phyloP scores from a whole-genome alignment of 2,888 invertebrate genomes.

The Catocala fraxini region DNA sequence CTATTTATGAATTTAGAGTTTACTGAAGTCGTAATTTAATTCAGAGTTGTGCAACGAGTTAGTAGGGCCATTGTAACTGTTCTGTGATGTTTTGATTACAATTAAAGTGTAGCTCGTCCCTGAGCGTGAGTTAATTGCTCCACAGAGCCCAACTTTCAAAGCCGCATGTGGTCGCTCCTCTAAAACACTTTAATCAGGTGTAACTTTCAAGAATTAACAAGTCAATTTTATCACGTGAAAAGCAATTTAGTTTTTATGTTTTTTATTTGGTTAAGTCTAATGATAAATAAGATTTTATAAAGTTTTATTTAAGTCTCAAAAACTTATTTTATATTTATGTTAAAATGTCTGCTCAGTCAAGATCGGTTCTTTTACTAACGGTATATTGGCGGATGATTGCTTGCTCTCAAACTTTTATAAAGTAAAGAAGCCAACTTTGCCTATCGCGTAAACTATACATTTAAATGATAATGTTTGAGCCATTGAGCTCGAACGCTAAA shows the following conservation, averaged over 20 bases:
- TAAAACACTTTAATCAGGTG: constrained; percentile 42
- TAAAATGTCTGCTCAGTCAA: too few species aligned
- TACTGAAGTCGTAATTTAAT: constrained; percentile 48
- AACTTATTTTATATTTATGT: too few species aligned
- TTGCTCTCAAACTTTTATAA: not conserved
- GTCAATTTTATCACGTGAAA: constrained; percentile 17
- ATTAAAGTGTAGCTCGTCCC: constrained; percentile 56
- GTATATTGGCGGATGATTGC: not conserved
- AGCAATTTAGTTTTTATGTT: constrained; percentile 1
- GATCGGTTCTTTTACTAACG: not conserved
- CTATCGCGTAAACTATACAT: constrained; percentile 2
- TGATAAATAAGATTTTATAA: not conserved
- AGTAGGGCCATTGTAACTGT: constrained; percentile 42
- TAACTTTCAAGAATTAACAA: constrained; percentile 28
- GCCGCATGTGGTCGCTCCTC: constrained; percentile 28
- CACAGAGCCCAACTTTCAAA: constrained; percentile 44
- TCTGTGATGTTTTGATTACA: constrained; percentile 62
- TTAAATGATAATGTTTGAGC: constrained; percentile 9
- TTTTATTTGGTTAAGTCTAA: not conserved
- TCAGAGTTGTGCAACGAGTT: constrained; percentile 41
- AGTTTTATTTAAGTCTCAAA: not conserved
- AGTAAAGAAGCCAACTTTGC: not conserved
- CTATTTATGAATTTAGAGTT: constrained; percentile 38
- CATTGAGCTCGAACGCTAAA: constrained; percentile 5
- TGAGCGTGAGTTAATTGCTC: constrained; percentile 51